Base-by-base conservation (phyloP, 2,888 invertebrate species). In the Luperina nickerlii region DNA sequence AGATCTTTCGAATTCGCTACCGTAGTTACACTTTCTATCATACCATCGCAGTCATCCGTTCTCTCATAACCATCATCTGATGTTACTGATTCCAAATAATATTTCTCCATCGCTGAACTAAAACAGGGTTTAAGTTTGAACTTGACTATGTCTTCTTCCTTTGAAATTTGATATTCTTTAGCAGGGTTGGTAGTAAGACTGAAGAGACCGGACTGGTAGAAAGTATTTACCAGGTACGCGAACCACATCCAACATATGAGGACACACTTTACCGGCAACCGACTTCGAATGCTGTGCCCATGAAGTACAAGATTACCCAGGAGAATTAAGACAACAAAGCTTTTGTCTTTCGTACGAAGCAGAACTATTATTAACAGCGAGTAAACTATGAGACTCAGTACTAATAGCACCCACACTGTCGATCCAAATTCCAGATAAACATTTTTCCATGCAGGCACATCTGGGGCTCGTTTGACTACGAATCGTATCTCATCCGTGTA, bases 191-290 rank as follows among this genome's bases (percentile, higher is more conserved):
- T 90, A 20, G 90, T 91, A 8, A 91, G 81, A 80, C 92, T 92
- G 57, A 91, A 84, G 18, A 93, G 83, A 69, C 79, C 87, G 0
- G 90, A 90, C 69, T 90, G 91, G 65, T 91, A 91, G 71, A 89
- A 91, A 51, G 87, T 83, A 74, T 91, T 90, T 2, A 91, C 74
- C 11, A 91, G 78, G 67, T 87, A 92, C 2, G 93, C 90, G 60
- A 93, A 95, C 88, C 92, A 89, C 4, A 94, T 82, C 95, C 95
- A 95, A n/a, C 89, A 76, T 32, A 94, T 89, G 8, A 94, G 82
- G 0, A 90, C 70, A 11, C 63, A 81, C 42, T 85, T 88, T 3
- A 90, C 89, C 0, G 69, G 62, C n/a, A 75, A 69, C 7, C 80
- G 79, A 65, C 82, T 75, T 32, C 24, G 69, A 42, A 90, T 73